phyloP scores from a whole-genome alignment of 2,888 invertebrate species.

The Xestoiulus laeticollis region DNA sequence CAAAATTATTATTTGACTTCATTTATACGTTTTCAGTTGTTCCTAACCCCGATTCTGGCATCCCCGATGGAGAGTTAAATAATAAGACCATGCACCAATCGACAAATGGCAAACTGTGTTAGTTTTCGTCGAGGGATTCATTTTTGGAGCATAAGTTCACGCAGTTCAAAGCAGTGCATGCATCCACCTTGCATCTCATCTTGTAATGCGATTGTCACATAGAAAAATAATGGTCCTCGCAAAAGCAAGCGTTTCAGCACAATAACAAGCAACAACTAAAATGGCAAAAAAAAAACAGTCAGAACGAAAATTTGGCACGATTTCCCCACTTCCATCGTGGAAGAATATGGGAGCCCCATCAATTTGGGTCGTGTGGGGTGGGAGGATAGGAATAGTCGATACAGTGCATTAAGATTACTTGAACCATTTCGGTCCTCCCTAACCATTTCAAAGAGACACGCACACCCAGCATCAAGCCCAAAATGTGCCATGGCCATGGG shows the following conservation, averaged over 20 bases:
- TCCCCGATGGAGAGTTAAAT: too few species aligned
- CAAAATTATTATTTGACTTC: too few species aligned
- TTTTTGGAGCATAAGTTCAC: too few species aligned
- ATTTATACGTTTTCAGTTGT: too few species aligned
- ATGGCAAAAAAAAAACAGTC: neutral
- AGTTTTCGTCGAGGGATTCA: too few species aligned
- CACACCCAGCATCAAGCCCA: neutral
- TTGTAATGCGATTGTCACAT: neutral
- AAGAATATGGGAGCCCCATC: neutral
- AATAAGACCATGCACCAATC: too few species aligned
- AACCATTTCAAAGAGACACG: too few species aligned
- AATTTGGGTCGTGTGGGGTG: neutral
- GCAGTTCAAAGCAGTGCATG: too few species aligned
- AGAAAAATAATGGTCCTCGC: neutral
- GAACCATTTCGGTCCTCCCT: neutral
- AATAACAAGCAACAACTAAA: neutral
- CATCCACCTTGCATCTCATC: neutral
- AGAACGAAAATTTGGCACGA: conserved; percentile 2
- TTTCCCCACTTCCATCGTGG: neutral
- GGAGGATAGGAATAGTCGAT: neutral
- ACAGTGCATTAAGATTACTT: neutral
- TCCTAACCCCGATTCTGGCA: too few species aligned
- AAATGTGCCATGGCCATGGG: neutral
- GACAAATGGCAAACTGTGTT: too few species aligned
- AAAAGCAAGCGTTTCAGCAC: neutral